These are phyloP conservation scores for Cassiopea xamachana DNA, from an alignment of 30 jellyfish, hydroid and myxozoan species.

Conservation along the genomic window DNA sequence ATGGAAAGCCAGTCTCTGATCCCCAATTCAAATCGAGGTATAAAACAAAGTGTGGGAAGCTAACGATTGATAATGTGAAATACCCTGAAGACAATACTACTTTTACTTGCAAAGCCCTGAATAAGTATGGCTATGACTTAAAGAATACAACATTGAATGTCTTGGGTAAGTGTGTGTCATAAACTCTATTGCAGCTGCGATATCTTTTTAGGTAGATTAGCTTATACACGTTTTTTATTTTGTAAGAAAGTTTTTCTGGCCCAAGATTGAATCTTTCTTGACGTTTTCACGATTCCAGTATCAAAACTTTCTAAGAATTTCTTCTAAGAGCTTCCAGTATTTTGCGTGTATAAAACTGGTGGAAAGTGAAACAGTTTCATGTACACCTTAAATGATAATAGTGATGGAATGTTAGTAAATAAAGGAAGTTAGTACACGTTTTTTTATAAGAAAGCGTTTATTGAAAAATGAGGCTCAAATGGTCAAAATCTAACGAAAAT, in stretches of 20 bases:
- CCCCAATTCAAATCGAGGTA: conserved; percentile 26
- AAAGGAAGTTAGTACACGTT: no score
- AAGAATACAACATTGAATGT: conserved; percentile 64
- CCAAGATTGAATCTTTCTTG: no score
- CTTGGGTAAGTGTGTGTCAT: conserved; percentile 43
- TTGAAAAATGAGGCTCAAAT: no score
- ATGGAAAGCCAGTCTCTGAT: conserved; percentile 44
- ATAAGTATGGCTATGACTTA: conserved; percentile 77
- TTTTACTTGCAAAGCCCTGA: conserved; percentile 60
- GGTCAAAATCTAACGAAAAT: no score
- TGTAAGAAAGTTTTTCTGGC: not conserved
- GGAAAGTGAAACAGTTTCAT: no score
- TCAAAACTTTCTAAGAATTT: no score
- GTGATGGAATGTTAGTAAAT: no score
- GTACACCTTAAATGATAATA: no score
- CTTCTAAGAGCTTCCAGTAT: no score
- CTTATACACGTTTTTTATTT: not conserved
- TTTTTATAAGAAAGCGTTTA: no score
- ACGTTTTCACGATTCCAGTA: no score
- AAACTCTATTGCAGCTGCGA: not conserved
- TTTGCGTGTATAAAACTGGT: no score
- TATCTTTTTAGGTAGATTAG: not conserved
- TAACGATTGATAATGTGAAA: conserved; percentile 50
- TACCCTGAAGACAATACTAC: conserved; percentile 80
- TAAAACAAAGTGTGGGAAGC: conserved; percentile 21